Base-by-base conservation (phyloP, 1,140 invertebrate species). In the Neuroterus valhalla region DNA sequence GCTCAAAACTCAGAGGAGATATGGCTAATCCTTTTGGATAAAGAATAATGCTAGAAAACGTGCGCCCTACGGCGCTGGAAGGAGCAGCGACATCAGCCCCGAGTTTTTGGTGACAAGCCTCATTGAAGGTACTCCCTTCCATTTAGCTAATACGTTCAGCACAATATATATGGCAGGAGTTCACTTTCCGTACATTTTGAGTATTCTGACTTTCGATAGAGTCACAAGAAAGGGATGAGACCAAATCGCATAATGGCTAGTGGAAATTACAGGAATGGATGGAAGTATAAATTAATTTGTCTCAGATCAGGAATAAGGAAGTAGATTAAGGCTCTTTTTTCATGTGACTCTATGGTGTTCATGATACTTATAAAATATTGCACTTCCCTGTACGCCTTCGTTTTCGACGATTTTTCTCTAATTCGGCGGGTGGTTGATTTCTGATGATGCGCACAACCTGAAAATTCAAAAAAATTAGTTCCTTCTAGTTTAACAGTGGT, bases 361-460 rank as follows among this genome's bases (percentile, higher is more conserved):
- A 15, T 38, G 69, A 71, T 70, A 79, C 79, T 92, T 90, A 93
- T 72, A 93, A 89, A 78, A 93, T 81, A 46, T 85, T 84, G 80
- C 92, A 93, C 72, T 91, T 91, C 42, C 85, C 88, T 46, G 90
- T 87, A 72, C 90, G 87, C 71, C 89, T 90, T 68, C 91, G 86
- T 79, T 92, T 91, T 44, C 91, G 90, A 8, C 92, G 89, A 78
- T 91, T 92, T 81, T 94, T 94, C 46, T 94, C 93, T 71, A 91
- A 83, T 76, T 94, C 93, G 14, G 92, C 91, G 46, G 94, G 93
- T 46, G 94, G 94, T 79, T 95, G 94, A 79, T 93, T 94, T 79
- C 94, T 91, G 79, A 95, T 95, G 70, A 95, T 95, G 73, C 94
- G 92, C 42, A 95, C 94, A 75, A 95, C 92, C 94, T 94, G 84